Evolutionary conservation across 2,797 vertebrate genomes (phyloP), one percentile per base, ranked within the genome.

Genomic region (Lindbergichthys nudifrons): DNA sequence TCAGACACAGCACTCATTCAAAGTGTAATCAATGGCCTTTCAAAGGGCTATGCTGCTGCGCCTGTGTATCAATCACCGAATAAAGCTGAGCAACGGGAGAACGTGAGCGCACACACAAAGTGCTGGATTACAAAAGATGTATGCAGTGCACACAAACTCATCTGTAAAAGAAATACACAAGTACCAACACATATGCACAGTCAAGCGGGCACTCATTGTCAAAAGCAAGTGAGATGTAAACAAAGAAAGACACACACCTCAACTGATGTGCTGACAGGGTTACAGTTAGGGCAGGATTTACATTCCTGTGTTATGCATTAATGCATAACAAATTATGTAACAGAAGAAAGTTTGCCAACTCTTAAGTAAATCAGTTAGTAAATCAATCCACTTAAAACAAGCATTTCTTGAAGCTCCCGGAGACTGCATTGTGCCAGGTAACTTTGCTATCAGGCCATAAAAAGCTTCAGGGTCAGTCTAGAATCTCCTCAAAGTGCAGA

Each of bases 11-110:
- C 66, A 68, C 80, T 90, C 79, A 81, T 83, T 92, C 87, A 94
- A 79, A 88, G 90, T 41, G 46, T 82, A 90, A 95, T 91, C 89
- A 87, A 82, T 79, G 80, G 73, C 54, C 67, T 89, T 87, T 90
- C 77, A 91, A 71, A 57, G 50, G 32, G 65, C 45, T 21, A n/a
- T 15, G 76, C 73, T 19, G 73, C 79, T 56, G 62, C 10, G 70
- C 51, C 57, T 43, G 54, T 59, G 50, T 69, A 79, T 87, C 85
- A 69, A 83, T 89, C 76, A 82, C 3, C 30, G 42, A 78, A 84
- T 81, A 84, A 72, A 82, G 57, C 75, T 42, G 53, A 71, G 65
- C 39, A 68, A 73, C 16, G 18, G 54, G 54, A 36, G 67, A 69
- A 82, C 61, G 66, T 78, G 79, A 79, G 58, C 57, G 16, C 65